Evolutionary conservation across 2,797 vertebrate genomes (phyloP).

Genomic region (Botia almorhae): DNA sequence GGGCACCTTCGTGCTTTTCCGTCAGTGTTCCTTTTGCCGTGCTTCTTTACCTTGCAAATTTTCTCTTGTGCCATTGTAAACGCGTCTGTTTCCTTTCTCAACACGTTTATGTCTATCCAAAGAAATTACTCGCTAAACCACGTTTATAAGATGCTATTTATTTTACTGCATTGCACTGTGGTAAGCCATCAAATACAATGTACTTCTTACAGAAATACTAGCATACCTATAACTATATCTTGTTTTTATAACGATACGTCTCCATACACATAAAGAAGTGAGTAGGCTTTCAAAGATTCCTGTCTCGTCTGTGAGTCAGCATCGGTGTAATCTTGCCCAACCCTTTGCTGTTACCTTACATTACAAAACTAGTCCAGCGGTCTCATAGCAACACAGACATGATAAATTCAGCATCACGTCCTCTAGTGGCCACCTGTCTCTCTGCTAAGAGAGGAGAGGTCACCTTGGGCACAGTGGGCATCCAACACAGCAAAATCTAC

Average conservation of each 20-base stretch:
- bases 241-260: not conserved
- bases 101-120: not conserved
- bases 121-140: not conserved
- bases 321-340: slow-evolving; percentile 28
- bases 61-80: not conserved
- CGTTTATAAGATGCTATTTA: too few relatives aligned
- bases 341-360: slow-evolving; percentile 31
- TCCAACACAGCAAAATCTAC: slow-evolving; percentile 1
- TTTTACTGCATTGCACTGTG: too few relatives aligned
- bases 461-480: slow-evolving; percentile 41
- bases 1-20: slow-evolving; percentile 38
- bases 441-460: slow-evolving; percentile 27
- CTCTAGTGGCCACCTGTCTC: slow-evolving; percentile 51
- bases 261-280: not conserved
- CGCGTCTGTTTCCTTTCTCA: not conserved
- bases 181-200: not conserved
- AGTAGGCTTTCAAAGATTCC: not conserved
- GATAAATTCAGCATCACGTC: slow-evolving; percentile 40
- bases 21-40: slow-evolving; percentile 2
- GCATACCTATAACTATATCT: not conserved
- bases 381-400: slow-evolving; percentile 55
- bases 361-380: slow-evolving; percentile 26
- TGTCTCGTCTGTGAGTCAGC: slow-evolving; percentile 26
- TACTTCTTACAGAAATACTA: not conserved
- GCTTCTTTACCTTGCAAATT: slow-evolving; percentile 1